These are phyloP conservation scores for Zygothrica quintamaculata DNA, from an alignment of 2,888 invertebrate species.

Conservation along the genomic window DNA sequence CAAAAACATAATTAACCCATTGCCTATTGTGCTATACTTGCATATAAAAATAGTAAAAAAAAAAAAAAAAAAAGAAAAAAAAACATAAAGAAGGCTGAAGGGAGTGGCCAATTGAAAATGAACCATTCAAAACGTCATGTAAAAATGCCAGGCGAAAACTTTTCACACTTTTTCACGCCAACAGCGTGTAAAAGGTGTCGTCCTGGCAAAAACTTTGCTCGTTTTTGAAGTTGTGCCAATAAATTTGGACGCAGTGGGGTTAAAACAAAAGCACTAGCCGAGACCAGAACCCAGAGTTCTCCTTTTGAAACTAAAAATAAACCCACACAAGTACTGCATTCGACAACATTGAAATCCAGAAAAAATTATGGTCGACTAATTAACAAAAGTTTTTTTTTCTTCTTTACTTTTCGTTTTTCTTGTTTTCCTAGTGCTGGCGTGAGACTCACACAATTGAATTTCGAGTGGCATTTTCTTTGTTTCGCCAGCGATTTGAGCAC, in stretches of 20 bases:
- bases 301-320: slow-evolving; percentile 41
- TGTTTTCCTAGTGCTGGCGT: no score
- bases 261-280: slow-evolving; percentile 48
- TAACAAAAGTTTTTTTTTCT: slow-evolving; percentile 57
- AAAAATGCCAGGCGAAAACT: slow-evolving; percentile 45
- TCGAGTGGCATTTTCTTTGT: slow-evolving; percentile 34
- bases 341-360: slow-evolving; percentile 34
- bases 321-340: slow-evolving; percentile 46
- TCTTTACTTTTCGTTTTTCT: no score
- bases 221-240: slow-evolving; percentile 67
- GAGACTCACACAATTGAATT: slow-evolving; percentile 59
- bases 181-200: slow-evolving; percentile 73
- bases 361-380: slow-evolving; percentile 61
- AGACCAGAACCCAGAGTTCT: background rate
- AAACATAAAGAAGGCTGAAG: background rate
- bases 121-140: slow-evolving; percentile 67
- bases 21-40: slow-evolving; percentile 51
- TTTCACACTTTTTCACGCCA: slow-evolving; percentile 65
- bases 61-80: slow-evolving; percentile 8
- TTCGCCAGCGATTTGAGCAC: slow-evolving; percentile 46
- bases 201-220: slow-evolving; percentile 53
- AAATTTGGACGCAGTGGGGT: slow-evolving; percentile 54
- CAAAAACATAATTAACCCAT: slow-evolving; percentile 69
- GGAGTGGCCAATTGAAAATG: slow-evolving; percentile 9
- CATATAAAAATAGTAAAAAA: slow-evolving; percentile 7